phyloP scores from a whole-genome alignment of 2,113 vertebrate species.

The Saguinus midas region DNA sequence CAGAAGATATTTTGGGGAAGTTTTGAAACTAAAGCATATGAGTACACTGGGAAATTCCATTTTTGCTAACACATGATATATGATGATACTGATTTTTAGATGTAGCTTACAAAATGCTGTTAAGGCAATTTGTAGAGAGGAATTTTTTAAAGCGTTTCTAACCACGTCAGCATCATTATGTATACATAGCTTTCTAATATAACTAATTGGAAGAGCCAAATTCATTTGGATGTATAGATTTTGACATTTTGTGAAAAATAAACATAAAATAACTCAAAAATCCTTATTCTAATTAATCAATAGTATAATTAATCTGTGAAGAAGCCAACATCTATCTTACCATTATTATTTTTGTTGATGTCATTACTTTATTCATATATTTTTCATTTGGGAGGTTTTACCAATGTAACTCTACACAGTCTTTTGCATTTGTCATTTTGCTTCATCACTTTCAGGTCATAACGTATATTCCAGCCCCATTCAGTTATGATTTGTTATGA shows the following conservation, averaged over 20 bases:
- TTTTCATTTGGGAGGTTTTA: neutral
- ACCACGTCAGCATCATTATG: neutral
- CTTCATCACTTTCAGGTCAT: neutral
- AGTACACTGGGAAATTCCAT: slow-evolving; percentile 3
- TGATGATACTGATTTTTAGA: neutral
- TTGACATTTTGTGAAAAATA: neutral
- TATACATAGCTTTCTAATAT: neutral
- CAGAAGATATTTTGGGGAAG: slow-evolving; percentile 31
- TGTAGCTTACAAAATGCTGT: neutral
- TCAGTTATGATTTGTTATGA: neutral
- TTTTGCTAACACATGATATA: neutral
- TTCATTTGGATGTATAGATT: neutral
- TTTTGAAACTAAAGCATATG: slow-evolving; percentile 31
- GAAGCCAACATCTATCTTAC: neutral
- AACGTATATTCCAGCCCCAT: rapidly evolving
- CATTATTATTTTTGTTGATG: neutral
- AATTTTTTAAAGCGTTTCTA: slow-evolving; percentile 21
- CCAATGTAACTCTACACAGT: neutral
- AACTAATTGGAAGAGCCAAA: neutral
- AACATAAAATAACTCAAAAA: neutral
- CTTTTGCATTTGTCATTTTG: neutral
- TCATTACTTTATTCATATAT: neutral
- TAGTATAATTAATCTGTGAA: neutral
- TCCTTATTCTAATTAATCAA: neutral
- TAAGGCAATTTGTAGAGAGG: neutral